phyloP scores from a whole-genome alignment of 2,888 invertebrate genomes.

The Trachelus iudaicus region DNA sequence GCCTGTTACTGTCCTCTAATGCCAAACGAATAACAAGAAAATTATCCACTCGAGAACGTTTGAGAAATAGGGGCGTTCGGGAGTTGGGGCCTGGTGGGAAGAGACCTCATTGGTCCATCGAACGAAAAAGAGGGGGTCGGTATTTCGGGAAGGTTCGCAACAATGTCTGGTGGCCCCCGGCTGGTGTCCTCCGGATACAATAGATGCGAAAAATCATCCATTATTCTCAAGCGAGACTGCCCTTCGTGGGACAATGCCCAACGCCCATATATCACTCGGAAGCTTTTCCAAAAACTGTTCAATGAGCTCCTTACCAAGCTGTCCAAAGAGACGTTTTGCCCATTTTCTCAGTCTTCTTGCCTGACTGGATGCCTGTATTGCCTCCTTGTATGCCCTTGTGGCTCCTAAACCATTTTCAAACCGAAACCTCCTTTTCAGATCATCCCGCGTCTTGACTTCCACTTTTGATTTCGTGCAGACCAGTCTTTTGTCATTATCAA shows the following conservation, averaged over 20 bases:
- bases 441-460: background rate
- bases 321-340: constrained; percentile 24
- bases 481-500: no score
- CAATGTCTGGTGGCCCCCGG: constrained; percentile 45
- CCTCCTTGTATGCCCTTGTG: no score
- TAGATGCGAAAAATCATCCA: constrained; percentile 65
- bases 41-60: constrained; percentile 61
- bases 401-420: constrained; percentile 38
- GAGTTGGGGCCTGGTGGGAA: constrained; percentile 8
- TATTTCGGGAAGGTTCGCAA: constrained; percentile 46
- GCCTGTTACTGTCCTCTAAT: constrained; percentile 41
- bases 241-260: constrained; percentile 49
- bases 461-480: no score
- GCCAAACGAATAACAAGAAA: constrained; percentile 61
- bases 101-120: constrained; percentile 13
- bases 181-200: constrained; percentile 51
- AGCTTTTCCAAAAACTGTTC: constrained; percentile 58
- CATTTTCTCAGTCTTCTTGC: constrained; percentile 22
- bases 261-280: constrained; percentile 63
- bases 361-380: constrained; percentile 4
- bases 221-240: constrained; percentile 50
- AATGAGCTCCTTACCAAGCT: constrained; percentile 44
- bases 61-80: constrained; percentile 36
- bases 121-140: constrained; percentile 29
- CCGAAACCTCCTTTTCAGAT: constrained; percentile 40